Evolutionary conservation across 2,797 vertebrate species (phyloP).

Genomic region (Smutsia temminckii): DNA sequence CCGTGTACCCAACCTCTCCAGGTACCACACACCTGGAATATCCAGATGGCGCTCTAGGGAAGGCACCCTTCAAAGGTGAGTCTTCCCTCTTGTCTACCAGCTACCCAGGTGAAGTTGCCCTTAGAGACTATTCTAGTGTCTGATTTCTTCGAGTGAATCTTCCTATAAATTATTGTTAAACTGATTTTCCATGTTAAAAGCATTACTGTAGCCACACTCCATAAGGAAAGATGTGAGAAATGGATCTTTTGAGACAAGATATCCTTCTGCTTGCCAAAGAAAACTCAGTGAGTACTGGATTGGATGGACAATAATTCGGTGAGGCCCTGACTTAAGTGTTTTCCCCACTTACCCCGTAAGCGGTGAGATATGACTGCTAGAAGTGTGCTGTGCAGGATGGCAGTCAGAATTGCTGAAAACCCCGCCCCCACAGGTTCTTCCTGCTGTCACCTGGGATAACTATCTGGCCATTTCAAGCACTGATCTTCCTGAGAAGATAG

Average conservation of each 20-base stretch:
- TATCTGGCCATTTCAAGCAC: neutral
- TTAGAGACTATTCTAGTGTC: conserved; percentile 7
- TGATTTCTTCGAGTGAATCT: conserved; percentile 23
- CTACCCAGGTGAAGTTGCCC: neutral
- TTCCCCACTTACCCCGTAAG: neutral
- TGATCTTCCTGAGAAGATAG: neutral
- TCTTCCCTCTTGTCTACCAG: neutral
- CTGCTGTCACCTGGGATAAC: neutral
- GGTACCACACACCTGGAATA: neutral
- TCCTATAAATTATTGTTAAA: neutral
- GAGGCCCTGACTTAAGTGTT: neutral
- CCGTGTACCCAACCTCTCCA: neutral
- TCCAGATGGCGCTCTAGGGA: neutral
- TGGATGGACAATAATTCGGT: neutral
- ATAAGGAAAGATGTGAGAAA: neutral
- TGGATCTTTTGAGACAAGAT: neutral
- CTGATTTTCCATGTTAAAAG: neutral
- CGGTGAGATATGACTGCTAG: neutral
- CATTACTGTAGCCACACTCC: neutral
- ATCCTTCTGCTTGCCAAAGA: neutral
- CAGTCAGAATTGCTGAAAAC: neutral
- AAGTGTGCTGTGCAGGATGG: neutral
- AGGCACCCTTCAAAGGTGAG: neutral
- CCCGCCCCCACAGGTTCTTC: neutral
- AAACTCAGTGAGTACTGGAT: neutral